Conservation (phyloP, 2,113 vertebrate genomes). For the Osmerus eperlanus region DNA sequence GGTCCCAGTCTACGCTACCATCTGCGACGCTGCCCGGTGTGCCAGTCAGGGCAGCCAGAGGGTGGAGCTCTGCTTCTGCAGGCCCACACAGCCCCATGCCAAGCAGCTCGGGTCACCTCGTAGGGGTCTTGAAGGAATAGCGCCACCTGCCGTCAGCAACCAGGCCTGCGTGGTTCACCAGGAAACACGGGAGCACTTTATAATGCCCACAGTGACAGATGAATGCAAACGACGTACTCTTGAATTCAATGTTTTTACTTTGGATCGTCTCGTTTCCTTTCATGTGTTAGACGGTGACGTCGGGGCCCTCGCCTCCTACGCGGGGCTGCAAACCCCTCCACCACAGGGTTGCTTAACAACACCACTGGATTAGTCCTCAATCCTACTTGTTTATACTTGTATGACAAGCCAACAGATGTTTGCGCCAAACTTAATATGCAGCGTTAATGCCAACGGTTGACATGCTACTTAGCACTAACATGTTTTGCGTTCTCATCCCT, state of each 20-base stretch:
- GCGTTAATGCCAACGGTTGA: neutral
- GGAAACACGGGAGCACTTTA: neutral
- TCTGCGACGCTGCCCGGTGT: constrained; percentile 54
- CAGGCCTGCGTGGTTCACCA: neutral
- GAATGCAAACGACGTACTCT: neutral
- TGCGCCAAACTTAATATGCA: constrained; percentile 1
- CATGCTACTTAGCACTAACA: neutral
- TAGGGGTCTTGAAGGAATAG: constrained; percentile 53
- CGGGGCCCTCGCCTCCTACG: neutral
- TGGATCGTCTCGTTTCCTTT: neutral
- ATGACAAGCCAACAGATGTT: neutral
- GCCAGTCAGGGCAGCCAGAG: constrained; percentile 30
- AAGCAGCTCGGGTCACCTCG: constrained; percentile 30
- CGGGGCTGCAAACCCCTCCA: neutral
- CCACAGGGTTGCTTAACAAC: neutral
- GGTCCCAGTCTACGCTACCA: constrained; percentile 27
- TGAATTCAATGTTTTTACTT: neutral
- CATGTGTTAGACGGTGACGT: neutral
- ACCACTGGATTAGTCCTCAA: neutral
- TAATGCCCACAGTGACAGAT: neutral
- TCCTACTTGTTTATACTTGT: neutral
- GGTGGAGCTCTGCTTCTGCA: constrained; percentile 47
- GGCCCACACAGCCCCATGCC: constrained; percentile 50
- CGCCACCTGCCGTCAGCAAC: constrained; percentile 60
- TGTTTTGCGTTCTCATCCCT: constrained; percentile 3